Evolutionary conservation across 2,888 invertebrate genomes (phyloP).

Genomic region (Caenorhabditis sp.): DNA sequence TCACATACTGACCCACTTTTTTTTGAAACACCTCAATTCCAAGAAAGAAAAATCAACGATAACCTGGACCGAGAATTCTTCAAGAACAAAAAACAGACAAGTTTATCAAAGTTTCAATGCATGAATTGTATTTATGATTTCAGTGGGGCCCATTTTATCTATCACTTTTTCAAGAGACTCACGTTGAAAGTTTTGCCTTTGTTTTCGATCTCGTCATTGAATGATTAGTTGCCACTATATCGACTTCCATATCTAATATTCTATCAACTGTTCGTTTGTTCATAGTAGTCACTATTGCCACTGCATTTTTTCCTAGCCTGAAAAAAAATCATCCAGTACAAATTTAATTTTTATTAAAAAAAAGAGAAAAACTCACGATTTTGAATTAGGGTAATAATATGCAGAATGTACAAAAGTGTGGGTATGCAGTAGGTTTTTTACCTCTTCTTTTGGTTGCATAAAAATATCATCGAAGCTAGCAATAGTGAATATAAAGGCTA

Average conservation of each 20-base stretch:
- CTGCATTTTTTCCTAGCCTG: constrained; percentile 18
- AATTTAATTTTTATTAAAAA: not conserved
- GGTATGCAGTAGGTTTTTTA: constrained; percentile 1
- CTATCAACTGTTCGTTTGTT: constrained; percentile 9
- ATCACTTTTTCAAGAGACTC: no score
- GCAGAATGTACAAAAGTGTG: constrained; percentile 22
- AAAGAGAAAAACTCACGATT: constrained; percentile 16
- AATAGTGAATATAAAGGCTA: not conserved
- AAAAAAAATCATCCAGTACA: not conserved
- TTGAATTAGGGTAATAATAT: constrained; percentile 17
- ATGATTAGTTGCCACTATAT: constrained; percentile 7
- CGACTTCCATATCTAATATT: not conserved
- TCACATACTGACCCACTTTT: no score
- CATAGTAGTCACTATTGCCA: constrained; percentile 18
- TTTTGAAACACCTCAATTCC: no score
- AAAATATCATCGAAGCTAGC: not conserved
- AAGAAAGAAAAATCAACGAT: no score
- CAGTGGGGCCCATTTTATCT: no score
- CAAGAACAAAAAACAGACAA: no score
- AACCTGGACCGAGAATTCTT: no score
- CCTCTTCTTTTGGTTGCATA: not conserved
- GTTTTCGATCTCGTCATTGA: not conserved
- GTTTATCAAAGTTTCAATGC: no score
- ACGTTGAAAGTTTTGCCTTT: constrained; percentile 17
- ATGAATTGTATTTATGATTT: no score